Percentiles rank a stretch among this genome's conserved stretches.
These are phyloP conservation scores for Anodontia alba DNA, from an alignment of 2,888 invertebrate species.

Conservation along the genomic window DNA sequence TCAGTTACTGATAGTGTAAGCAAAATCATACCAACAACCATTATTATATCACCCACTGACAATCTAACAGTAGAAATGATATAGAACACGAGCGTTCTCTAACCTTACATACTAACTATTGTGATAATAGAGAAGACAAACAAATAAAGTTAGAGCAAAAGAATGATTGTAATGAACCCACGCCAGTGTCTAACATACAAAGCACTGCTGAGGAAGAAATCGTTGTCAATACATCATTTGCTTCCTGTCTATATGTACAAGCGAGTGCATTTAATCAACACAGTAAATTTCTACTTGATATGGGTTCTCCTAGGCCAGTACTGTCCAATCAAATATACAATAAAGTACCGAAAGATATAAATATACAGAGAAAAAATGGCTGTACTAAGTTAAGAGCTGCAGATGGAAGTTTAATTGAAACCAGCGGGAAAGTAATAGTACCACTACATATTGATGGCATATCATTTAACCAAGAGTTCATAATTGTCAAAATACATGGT, in stretches of 20 bases:
- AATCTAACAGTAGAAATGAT: too few relatives aligned
- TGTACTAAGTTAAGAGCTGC: not conserved
- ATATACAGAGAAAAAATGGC: not conserved
- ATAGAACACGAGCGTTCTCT: too few relatives aligned
- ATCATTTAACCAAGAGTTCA: not conserved
- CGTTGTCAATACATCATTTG: not conserved
- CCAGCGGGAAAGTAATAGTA: not conserved
- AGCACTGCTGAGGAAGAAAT: not conserved
- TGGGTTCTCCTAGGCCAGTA: not conserved
- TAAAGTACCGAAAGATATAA: not conserved
- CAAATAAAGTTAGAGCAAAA: not conserved
- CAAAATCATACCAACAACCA: not conserved
- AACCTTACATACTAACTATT: too few relatives aligned
- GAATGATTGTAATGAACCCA: not conserved
- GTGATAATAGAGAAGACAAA: not conserved
- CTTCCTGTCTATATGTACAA: not conserved
- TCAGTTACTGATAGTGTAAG: not conserved
- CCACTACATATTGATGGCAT: not conserved
- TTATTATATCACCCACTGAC: not conserved
- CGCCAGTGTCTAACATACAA: too few relatives aligned
- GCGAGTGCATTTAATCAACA: not conserved
- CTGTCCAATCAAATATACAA: not conserved
- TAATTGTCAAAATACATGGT: not conserved
- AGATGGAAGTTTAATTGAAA: not conserved
- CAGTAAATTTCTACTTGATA: not conserved